These are phyloP conservation scores for Seira sanloemensis DNA, from an alignment of 2,888 invertebrate species.

Conservation along the genomic window DNA sequence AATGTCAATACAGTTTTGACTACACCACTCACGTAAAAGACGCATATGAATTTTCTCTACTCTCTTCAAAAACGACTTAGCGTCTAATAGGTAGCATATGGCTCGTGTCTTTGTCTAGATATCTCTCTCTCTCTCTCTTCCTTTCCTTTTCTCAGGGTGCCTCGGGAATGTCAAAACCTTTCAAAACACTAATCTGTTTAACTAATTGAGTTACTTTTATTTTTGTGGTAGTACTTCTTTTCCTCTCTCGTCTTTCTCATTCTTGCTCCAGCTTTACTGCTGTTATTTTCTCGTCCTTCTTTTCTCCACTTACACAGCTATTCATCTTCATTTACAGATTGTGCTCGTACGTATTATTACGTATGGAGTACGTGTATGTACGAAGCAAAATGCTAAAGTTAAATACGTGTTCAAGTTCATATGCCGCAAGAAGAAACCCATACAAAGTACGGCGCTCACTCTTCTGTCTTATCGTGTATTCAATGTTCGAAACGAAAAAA, in stretches of 20 bases:
- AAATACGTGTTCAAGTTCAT: background rate
- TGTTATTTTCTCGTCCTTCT: constrained; percentile 35
- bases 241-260: constrained; percentile 15
- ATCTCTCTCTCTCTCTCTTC: no score
- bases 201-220: constrained; percentile 58
- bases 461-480: constrained; percentile 19
- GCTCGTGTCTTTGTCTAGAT: constrained; percentile 60
- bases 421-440: background rate
- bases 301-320: constrained; percentile 12
- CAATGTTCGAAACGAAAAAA: constrained; percentile 15
- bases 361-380: no score
- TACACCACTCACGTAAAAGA: background rate
- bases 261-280: constrained; percentile 22
- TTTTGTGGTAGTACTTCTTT: background rate
- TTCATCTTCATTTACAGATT: constrained; percentile 44
- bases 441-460: no score
- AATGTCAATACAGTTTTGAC: background rate
- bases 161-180: constrained; percentile 65
- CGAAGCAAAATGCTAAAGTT: background rate
- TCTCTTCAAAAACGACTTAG: background rate
- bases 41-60: background rate
- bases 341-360: background rate
- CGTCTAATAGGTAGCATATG: constrained; percentile 35
- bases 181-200: constrained; percentile 60
- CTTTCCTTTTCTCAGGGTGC: constrained; percentile 10